These are phyloP conservation scores for Anabas testudineus DNA, from an alignment of 2,797 vertebrate species.

Conservation along the genomic window DNA sequence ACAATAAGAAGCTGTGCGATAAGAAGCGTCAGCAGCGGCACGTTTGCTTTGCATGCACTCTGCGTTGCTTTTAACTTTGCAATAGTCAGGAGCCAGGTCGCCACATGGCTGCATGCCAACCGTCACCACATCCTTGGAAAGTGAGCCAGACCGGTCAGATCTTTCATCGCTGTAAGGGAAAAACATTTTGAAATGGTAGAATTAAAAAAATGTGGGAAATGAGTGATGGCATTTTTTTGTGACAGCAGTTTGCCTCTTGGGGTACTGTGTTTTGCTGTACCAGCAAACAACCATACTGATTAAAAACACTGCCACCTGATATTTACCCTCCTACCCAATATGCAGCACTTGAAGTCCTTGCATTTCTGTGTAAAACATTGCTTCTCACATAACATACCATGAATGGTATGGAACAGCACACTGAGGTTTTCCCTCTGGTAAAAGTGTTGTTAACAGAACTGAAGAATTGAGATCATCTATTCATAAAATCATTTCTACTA, in stretches of 20 bases:
- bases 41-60: slow-evolving; percentile 77
- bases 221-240: slow-evolving; percentile 49
- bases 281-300: slow-evolving; percentile 36
- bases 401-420: neutral
- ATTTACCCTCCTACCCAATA: slow-evolving; percentile 20
- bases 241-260: slow-evolving; percentile 31
- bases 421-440: neutral
- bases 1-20: slow-evolving; percentile 86
- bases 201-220: slow-evolving; percentile 9
- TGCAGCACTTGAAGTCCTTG: neutral
- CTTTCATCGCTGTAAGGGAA: slow-evolving; percentile 46
- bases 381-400: neutral
- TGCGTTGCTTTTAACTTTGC: slow-evolving; percentile 82
- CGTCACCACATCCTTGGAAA: slow-evolving; percentile 77
- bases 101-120: slow-evolving; percentile 62
- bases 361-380: no score
- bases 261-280: slow-evolving; percentile 39
- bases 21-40: slow-evolving; percentile 87
- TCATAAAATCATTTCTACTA: slow-evolving; percentile 29
- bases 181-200: slow-evolving; percentile 36
- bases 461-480: slow-evolving; percentile 21
- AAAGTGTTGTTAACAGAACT: slow-evolving; percentile 12
- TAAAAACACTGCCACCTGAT: slow-evolving; percentile 23
- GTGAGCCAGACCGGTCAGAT: slow-evolving; percentile 40
- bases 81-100: slow-evolving; percentile 80